Base-by-base conservation (phyloP, 64 coral and sea anemone genomes). In the Montipora cactus region DNA sequence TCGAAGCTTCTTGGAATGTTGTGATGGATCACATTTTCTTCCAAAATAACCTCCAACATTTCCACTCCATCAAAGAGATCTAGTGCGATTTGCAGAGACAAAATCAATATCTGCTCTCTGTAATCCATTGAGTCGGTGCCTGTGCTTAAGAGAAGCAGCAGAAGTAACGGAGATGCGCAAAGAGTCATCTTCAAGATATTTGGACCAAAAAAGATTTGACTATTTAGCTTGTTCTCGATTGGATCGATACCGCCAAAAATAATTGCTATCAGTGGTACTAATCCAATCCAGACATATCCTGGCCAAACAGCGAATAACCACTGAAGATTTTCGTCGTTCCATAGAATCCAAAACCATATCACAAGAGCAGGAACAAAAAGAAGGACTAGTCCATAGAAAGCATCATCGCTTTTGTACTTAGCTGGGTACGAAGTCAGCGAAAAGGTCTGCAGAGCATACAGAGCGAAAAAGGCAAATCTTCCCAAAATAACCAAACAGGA, bases 51-150 rank as follows among this genome's bases (percentile, higher is more conserved):
- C 67, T 90, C 87, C 20, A 94, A 64, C 48, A 90, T 76, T 90
- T 94, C 93, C 0, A 94, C 73, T 9, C 59, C 51, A 79, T 96
- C 94, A 22, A 93, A 96, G 0, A 96, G 55, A 21, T 96, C 79
- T 23, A 96, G 4, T 11, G 80, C 79, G 5, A 90, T 93, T 1
- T 44, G n/a, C 2, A 88, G 8, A 0, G 69, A 93, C 0, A 96
- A 20, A 37, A 72, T 50, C 47, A 47, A 25, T 3, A 93, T 67
- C 0, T 66, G 7, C 2, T 90, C 89, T 6, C 2, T 9, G 16
- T 90, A 62, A 0, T 11, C 8, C 8, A 3, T 70, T 1, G 74
- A 47, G 28, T 84, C 67, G 5, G 47, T 13, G 49, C 85, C 74
- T 5, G 79, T 96, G 45, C 8, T 90, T 4, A 96, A 8, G 0